Conservation (phyloP, 92 coral and sea anemone genomes). For the Nematostella vectensis region DNA sequence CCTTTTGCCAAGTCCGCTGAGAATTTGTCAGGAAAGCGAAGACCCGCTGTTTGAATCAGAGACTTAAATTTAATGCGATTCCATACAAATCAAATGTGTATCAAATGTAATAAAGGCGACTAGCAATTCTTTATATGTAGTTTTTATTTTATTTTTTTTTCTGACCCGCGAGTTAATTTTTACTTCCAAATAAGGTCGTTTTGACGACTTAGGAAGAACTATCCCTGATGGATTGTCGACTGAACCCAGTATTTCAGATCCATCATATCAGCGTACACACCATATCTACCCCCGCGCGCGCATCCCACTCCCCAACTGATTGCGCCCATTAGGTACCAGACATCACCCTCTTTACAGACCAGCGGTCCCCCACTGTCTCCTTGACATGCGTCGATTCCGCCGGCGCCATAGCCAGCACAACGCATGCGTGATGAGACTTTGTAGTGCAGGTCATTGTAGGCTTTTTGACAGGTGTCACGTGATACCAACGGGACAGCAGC, state of each 20-base stretch:
- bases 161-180: too few relatives aligned
- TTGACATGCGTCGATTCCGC: constrained; percentile 82
- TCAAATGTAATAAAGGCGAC: too few relatives aligned
- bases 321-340: constrained; percentile 68
- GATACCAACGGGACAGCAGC: constrained; percentile 69
- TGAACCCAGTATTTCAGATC: constrained; percentile 82
- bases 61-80: too few relatives aligned
- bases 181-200: too few relatives aligned
- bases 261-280: constrained; percentile 87
- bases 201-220: too few relatives aligned
- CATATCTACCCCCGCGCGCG: constrained; percentile 80
- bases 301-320: constrained; percentile 90
- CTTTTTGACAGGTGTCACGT: constrained; percentile 43
- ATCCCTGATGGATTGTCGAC: constrained; percentile 21
- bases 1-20: too few relatives aligned
- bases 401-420: constrained; percentile 68
- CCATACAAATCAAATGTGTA: too few relatives aligned
- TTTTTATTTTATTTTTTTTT: too few relatives aligned
- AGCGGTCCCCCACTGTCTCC: constrained; percentile 91
- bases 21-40: too few relatives aligned
- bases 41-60: too few relatives aligned
- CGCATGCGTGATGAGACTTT: constrained; percentile 71
- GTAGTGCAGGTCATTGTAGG: constrained; percentile 62
- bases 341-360: constrained; percentile 49
- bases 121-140: too few relatives aligned